Percentiles rank a stretch among this genome's conserved stretches.
Evolutionary conservation across 2,113 vertebrate genomes (phyloP).

Genomic region (Festucalex cinctus): DNA sequence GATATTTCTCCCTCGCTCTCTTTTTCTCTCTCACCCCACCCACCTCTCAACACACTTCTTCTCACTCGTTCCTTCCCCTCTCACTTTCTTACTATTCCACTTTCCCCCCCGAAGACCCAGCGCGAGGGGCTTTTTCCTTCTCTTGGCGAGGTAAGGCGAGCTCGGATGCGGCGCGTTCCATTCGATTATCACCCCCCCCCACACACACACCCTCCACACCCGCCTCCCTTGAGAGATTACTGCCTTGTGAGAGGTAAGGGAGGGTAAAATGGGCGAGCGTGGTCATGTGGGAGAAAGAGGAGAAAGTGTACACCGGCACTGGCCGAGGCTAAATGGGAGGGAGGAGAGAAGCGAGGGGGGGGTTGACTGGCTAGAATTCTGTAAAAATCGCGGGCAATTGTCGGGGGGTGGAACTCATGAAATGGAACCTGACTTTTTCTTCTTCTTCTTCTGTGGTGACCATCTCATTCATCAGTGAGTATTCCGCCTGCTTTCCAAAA

Average conservation of each 20-base stretch:
- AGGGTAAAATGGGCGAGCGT: slow-evolving; percentile 62
- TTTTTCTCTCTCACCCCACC: slow-evolving; percentile 61
- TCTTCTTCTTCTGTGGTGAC: slow-evolving; percentile 9
- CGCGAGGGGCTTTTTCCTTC: slow-evolving; percentile 45
- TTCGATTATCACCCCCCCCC: neutral
- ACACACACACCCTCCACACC: neutral
- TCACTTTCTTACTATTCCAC: slow-evolving; percentile 56
- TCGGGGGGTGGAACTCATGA: slow-evolving; percentile 32
- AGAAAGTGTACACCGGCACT: slow-evolving; percentile 59
- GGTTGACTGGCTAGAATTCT: slow-evolving; percentile 57
- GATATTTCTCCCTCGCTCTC: slow-evolving; percentile 56
- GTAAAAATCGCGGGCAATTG: slow-evolving; percentile 47
- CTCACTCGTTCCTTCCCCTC: slow-evolving; percentile 59
- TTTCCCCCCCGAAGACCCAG: slow-evolving; percentile 54
- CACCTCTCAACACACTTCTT: slow-evolving; percentile 63
- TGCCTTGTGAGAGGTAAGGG: slow-evolving; percentile 34
- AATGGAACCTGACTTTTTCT: slow-evolving; percentile 33
- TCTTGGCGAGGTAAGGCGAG: slow-evolving; percentile 13
- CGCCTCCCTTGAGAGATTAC: slow-evolving; percentile 43
- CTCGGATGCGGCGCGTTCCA: slow-evolving; percentile 41
- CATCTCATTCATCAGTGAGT: slow-evolving; percentile 47
- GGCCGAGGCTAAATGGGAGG: slow-evolving; percentile 53
- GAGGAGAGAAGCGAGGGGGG: slow-evolving; percentile 40
- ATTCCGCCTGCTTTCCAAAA: slow-evolving; percentile 27
- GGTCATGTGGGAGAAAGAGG: slow-evolving; percentile 53